Conservation (phyloP, 2,888 invertebrate genomes). For the Gryllus longicercus region DNA sequence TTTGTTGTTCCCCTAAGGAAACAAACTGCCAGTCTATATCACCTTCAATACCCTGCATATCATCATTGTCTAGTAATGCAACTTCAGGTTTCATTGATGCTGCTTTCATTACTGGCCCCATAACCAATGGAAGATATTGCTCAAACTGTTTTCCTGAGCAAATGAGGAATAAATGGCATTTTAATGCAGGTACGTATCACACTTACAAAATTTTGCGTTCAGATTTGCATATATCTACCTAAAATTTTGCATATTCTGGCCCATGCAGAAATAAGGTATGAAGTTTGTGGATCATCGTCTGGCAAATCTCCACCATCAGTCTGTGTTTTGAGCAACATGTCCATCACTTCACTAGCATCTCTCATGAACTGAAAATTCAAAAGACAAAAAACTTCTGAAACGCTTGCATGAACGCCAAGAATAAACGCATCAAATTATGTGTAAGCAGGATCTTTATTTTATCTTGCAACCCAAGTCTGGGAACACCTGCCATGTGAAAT, state of each 20-base stretch:
- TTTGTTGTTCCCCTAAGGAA: conserved; percentile 89
- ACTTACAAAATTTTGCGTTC: no score
- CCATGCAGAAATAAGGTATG: conserved; percentile 98
- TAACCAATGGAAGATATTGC: conserved; percentile 90
- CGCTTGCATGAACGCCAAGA: background rate
- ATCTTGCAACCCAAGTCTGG: no score
- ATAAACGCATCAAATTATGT: background rate
- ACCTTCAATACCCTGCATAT: conserved; percentile 75
- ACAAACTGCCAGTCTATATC: conserved; percentile 94
- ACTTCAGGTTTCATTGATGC: conserved; percentile 93
- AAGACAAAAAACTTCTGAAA: background rate
- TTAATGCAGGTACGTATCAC: no score
- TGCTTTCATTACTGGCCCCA: conserved; percentile 89
- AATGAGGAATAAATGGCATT: no score
- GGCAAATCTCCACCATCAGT: conserved; percentile 71
- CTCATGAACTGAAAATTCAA: conserved; percentile 61
- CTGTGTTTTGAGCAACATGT: conserved; percentile 86
- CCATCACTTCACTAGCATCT: conserved; percentile 95
- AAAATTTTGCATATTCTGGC: conserved; percentile 96
- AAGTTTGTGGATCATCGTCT: conserved; percentile 95
- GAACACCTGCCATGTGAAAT: no score
- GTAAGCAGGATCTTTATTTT: no score
- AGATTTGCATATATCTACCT: conserved; percentile 47
- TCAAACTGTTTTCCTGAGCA: conserved; percentile 72
- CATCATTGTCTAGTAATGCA: conserved; percentile 81